Conservation (phyloP, 2,888 invertebrate genomes). For the Eledona agricola region DNA sequence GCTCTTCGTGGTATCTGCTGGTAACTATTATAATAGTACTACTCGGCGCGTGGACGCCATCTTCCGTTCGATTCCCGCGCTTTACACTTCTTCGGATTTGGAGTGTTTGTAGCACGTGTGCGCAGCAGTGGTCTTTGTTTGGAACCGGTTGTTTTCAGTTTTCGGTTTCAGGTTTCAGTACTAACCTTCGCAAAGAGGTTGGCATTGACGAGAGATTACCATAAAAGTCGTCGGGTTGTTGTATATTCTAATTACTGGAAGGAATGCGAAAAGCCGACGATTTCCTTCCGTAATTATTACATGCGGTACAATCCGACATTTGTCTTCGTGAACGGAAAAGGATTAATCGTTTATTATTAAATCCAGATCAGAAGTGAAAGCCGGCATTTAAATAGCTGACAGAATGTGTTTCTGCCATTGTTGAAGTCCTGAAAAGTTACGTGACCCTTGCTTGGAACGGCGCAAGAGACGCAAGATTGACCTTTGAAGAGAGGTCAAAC, state of each 20-base stretch:
- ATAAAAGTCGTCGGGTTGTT: too few species aligned
- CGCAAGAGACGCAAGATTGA: conserved; percentile 37
- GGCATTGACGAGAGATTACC: conserved; percentile 3
- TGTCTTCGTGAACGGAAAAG: conserved; percentile 12
- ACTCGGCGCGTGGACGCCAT: conserved; percentile 25
- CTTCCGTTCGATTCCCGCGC: conserved; percentile 31
- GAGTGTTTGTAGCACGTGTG: too few species aligned
- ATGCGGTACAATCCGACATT: too few species aligned
- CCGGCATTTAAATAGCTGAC: conserved; percentile 25
- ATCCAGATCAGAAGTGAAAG: conserved; percentile 32
- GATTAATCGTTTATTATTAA: conserved; percentile 16
- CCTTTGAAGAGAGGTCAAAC: conserved; percentile 29
- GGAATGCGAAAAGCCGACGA: too few species aligned
- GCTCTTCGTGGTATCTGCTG: conserved; percentile 20
- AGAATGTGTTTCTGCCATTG: too few species aligned
- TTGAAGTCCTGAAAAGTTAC: conserved; percentile 7
- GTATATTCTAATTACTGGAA: too few species aligned
- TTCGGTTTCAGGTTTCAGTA: too few species aligned
- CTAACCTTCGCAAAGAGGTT: conserved; percentile 1
- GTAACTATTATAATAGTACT: conserved; percentile 19
- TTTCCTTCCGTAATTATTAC: conserved; percentile 23
- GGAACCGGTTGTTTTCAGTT: too few species aligned
- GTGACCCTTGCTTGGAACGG: conserved; percentile 36
- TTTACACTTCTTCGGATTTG: too few species aligned
- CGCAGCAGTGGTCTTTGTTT: too few species aligned